Conservation (phyloP, 2,113 vertebrate genomes). For the Chroicocephalus ridibundus region DNA sequence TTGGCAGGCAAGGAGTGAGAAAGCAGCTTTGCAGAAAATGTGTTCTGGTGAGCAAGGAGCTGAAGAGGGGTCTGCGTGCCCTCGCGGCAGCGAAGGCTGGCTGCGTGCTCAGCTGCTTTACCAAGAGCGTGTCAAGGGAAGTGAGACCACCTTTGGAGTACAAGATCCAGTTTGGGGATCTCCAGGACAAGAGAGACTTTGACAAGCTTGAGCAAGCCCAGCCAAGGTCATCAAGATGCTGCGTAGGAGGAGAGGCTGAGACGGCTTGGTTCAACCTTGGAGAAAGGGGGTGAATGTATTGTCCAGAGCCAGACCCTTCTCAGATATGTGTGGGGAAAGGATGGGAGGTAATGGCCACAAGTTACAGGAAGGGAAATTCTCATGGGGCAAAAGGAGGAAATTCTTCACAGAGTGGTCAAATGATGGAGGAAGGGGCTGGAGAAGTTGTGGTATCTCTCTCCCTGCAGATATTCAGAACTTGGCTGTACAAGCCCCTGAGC, state of each 20-base stretch:
- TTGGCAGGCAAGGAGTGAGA: background rate
- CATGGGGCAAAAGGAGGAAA: background rate
- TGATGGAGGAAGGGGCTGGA: background rate
- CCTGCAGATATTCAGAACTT: background rate
- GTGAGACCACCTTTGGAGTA: background rate
- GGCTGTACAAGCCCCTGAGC: background rate
- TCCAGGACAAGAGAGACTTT: background rate
- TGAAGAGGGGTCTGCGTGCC: background rate
- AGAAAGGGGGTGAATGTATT: background rate
- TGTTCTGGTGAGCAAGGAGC: background rate
- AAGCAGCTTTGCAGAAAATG: background rate
- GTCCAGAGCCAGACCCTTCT: background rate
- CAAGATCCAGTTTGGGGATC: background rate
- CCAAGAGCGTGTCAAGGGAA: background rate
- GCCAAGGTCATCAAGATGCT: background rate
- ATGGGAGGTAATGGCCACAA: background rate
- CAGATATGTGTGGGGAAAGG: background rate
- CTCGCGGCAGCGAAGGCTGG: background rate
- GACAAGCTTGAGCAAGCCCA: background rate
- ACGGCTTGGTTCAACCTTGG: background rate
- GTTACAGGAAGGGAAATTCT: background rate
- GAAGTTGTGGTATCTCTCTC: background rate
- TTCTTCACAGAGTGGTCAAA: background rate
- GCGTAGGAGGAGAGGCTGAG: background rate
- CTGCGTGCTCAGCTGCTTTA: background rate